These are phyloP conservation scores for Chascanopsetta lugubris DNA, from an alignment of 2,113 vertebrate species.

Conservation along the genomic window DNA sequence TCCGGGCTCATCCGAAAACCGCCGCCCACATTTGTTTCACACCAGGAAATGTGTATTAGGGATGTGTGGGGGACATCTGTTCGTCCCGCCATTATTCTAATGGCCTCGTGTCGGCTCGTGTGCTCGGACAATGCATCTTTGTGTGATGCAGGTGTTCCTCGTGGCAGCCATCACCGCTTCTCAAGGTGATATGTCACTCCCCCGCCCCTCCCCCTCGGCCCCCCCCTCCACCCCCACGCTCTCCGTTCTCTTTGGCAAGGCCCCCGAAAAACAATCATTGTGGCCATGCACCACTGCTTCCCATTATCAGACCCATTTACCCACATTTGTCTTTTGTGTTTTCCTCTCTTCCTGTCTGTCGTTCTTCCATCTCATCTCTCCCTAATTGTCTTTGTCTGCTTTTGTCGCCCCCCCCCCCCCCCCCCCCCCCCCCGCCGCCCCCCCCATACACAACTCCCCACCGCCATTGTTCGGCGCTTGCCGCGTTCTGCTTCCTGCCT, in stretches of 20 bases:
- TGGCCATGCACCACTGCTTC: slow-evolving; percentile 62
- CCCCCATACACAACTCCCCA: no score
- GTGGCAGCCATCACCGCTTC: slow-evolving; percentile 35
- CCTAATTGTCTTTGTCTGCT: slow-evolving; percentile 59
- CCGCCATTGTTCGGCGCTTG: slow-evolving; percentile 25
- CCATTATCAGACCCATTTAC: slow-evolving; percentile 75
- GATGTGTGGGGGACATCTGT: slow-evolving; percentile 27
- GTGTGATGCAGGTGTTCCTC: slow-evolving; percentile 46
- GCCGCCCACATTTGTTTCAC: slow-evolving; percentile 16
- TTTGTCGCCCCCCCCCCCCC: no score
- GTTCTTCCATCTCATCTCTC: slow-evolving; percentile 42
- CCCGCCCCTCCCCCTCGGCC: slow-evolving; percentile 17
- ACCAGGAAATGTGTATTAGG: slow-evolving; percentile 10
- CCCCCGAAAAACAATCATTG: slow-evolving; percentile 65
- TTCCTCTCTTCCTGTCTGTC: slow-evolving; percentile 35
- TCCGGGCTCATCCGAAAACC: background rate
- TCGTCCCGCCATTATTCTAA: slow-evolving; percentile 32
- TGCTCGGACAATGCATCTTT: slow-evolving; percentile 36
- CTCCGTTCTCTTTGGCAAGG: slow-evolving; percentile 51
- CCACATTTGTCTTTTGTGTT: slow-evolving; percentile 57
- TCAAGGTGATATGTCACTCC: slow-evolving; percentile 41
- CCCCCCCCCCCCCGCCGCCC: no score
- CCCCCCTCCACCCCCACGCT: slow-evolving; percentile 17
- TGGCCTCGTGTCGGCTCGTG: slow-evolving; percentile 32
- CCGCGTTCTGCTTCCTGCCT: background rate